These are phyloP conservation scores for Pandemis corylana DNA, from an alignment of 2,888 invertebrate species.

Conservation along the genomic window DNA sequence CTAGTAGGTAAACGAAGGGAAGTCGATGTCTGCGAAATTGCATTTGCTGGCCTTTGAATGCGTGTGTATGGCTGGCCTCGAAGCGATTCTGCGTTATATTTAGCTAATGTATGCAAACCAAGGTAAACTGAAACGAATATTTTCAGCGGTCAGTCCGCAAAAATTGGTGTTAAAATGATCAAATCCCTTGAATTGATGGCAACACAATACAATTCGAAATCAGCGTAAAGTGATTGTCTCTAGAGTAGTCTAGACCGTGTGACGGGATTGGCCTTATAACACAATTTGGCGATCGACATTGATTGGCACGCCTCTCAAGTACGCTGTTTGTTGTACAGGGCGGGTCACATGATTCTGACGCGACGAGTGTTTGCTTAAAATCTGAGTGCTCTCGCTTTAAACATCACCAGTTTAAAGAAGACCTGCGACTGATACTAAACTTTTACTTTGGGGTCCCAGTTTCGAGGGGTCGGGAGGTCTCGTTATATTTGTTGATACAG, in stretches of 20 bases:
- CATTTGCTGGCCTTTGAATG: conserved; percentile 39
- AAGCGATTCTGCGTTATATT: conserved; percentile 25
- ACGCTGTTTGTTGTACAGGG: conserved; percentile 52
- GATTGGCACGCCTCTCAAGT: conserved; percentile 61
- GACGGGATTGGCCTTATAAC: conserved; percentile 42
- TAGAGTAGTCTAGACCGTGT: background rate
- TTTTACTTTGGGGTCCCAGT: conserved; percentile 46
- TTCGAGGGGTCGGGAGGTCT: conserved; percentile 52
- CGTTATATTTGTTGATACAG: conserved; percentile 62
- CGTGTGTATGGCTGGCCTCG: conserved; percentile 25
- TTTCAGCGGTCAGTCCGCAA: background rate
- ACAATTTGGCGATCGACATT: conserved; percentile 55
- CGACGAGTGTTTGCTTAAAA: conserved; percentile 57
- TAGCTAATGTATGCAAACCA: conserved; percentile 20
- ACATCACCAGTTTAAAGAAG: conserved; percentile 50
- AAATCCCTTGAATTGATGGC: background rate
- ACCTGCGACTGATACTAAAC: conserved; percentile 55
- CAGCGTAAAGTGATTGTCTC: conserved; percentile 19
- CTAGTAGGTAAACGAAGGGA: conserved; percentile 34
- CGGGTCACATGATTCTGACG: conserved; percentile 63
- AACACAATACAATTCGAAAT: conserved; percentile 9
- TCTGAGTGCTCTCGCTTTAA: conserved; percentile 56
- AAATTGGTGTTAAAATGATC: background rate
- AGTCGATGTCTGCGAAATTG: conserved; percentile 41
- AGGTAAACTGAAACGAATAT: conserved; percentile 34